phyloP scores from a whole-genome alignment of 2,888 invertebrate species.

The Limnephilus marmoratus region DNA sequence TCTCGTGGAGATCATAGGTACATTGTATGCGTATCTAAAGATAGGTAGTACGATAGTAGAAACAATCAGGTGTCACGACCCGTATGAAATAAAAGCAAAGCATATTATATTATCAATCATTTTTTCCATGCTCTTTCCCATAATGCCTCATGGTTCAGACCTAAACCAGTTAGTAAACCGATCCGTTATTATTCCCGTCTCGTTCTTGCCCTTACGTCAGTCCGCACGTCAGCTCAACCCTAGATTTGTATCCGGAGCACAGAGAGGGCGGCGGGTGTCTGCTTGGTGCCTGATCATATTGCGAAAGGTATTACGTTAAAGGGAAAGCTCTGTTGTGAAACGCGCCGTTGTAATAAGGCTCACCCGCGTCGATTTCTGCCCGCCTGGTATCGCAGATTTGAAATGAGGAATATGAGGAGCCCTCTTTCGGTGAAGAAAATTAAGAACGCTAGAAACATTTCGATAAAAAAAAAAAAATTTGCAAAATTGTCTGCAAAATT shows the following conservation, averaged over 20 bases:
- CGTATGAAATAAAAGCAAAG: no score
- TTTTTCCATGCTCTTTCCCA: background rate
- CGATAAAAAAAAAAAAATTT: no score
- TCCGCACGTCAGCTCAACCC: conserved; percentile 49
- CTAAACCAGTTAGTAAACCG: background rate
- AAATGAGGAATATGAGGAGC: background rate
- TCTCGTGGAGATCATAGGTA: no score
- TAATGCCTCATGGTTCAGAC: background rate
- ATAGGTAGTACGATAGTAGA: no score
- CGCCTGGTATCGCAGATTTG: conserved; percentile 6
- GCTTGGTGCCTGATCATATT: background rate
- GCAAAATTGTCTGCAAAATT: no score
- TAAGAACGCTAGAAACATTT: no score
- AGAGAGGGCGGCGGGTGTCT: conserved; percentile 21
- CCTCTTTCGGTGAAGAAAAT: conserved; percentile 3
- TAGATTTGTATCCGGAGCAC: conserved; percentile 48
- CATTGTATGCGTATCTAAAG: no score
- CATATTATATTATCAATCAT: no score
- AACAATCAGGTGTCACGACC: no score
- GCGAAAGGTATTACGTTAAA: background rate
- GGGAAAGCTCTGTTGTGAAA: background rate
- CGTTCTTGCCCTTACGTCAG: conserved; percentile 55
- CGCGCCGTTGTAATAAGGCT: background rate
- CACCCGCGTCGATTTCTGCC: background rate
- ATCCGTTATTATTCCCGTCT: conserved; percentile 27